A percentile compares a stretch with the other conserved stretches of the same genome.
phyloP scores from a whole-genome alignment of 2,797 vertebrate species.

The Psittacula echo region DNA sequence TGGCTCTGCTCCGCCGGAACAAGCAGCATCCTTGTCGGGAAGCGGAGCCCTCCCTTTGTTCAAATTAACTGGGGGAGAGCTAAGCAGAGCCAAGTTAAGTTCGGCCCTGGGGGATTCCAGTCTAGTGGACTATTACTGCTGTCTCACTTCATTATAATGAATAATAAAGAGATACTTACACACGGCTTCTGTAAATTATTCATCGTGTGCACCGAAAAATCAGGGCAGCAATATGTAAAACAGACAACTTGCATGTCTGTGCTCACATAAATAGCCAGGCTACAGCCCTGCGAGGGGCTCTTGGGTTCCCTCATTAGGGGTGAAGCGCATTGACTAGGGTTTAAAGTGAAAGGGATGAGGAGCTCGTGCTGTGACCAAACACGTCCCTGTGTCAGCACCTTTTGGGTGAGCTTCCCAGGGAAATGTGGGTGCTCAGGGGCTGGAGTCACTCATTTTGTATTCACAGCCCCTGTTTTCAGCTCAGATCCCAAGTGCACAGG shows the following conservation, averaged over 20 bases:
- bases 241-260: constrained; percentile 64
- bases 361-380: neutral
- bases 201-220: constrained; percentile 72
- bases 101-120: constrained; percentile 75
- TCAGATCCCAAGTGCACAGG: neutral
- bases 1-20: neutral
- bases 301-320: constrained; percentile 60
- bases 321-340: constrained; percentile 4
- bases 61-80: constrained; percentile 71
- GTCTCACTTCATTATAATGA: constrained; percentile 83
- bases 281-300: constrained; percentile 49
- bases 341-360: constrained; percentile 27
- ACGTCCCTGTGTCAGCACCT: neutral
- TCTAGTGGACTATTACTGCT: constrained; percentile 79
- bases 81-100: constrained; percentile 53
- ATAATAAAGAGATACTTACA: constrained; percentile 83
- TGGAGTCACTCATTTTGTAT: rapidly evolving
- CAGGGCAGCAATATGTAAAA: constrained; percentile 74
- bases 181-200: constrained; percentile 80
- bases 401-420: neutral
- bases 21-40: neutral
- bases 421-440: rapidly evolving
- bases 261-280: constrained; percentile 68
- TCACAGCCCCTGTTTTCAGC: rapidly evolving
- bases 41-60: constrained; percentile 14